Evolutionary conservation across 2,113 vertebrate genomes (phyloP).

Genomic region (Alligator mississippiensis): DNA sequence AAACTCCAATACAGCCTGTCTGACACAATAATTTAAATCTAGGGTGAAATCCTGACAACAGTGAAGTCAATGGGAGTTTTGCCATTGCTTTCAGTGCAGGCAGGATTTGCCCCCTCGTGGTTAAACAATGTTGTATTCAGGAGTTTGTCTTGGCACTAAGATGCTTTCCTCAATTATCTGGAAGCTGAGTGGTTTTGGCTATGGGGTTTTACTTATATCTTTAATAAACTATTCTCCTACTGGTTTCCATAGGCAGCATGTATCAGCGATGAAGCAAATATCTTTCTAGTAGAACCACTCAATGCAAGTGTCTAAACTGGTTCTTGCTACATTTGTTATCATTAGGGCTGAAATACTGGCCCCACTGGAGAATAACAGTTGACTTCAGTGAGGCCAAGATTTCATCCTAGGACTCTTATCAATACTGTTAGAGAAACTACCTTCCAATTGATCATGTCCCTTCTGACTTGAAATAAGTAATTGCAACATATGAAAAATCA

Average conservation of each 20-base stretch:
- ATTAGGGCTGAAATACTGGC: too few relatives aligned
- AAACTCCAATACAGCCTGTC: background rate
- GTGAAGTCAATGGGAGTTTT: background rate
- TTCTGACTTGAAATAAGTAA: background rate
- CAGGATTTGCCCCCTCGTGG: background rate
- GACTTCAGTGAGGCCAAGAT: background rate
- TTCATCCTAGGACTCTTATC: background rate
- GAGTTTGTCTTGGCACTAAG: background rate
- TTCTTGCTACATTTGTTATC: too few relatives aligned
- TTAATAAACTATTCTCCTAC: background rate
- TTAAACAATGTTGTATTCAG: background rate
- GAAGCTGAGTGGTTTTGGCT: background rate
- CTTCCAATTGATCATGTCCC: background rate
- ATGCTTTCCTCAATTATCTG: background rate
- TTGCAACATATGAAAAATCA: background rate
- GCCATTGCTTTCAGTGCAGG: background rate
- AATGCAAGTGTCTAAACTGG: rapidly evolving
- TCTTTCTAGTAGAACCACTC: background rate
- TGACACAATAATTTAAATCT: background rate
- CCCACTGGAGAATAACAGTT: background rate
- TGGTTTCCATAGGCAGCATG: background rate
- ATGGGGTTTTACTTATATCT: background rate
- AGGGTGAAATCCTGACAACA: background rate
- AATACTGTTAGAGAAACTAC: background rate
- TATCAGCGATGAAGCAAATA: background rate